A percentile compares a stretch with the other conserved stretches of the same genome.
These are phyloP conservation scores for Lithophane semibrunnea DNA, from an alignment of 2,888 invertebrate species.

Conservation along the genomic window DNA sequence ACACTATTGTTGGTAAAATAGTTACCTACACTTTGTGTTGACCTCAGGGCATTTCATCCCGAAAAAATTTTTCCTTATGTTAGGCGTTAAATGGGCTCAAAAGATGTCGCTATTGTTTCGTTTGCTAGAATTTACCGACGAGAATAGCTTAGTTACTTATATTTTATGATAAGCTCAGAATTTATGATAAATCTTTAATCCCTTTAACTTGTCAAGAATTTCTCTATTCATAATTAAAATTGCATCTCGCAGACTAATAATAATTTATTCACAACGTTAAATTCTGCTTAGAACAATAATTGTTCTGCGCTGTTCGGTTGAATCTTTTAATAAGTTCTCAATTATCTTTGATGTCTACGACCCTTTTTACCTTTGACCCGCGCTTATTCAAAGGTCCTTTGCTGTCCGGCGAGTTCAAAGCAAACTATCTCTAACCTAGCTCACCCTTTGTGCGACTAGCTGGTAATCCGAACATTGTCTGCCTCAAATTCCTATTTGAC, in stretches of 20 bases:
- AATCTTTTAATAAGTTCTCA: slow-evolving; percentile 82
- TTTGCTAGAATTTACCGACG: slow-evolving; percentile 27
- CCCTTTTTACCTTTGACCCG: slow-evolving; percentile 86
- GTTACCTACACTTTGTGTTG: slow-evolving; percentile 43
- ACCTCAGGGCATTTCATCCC: slow-evolving; percentile 56
- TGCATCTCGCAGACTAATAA: slow-evolving; percentile 34
- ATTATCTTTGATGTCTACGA: slow-evolving; percentile 85
- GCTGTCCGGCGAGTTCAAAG: slow-evolving; percentile 81
- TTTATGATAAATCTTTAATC: slow-evolving; percentile 23
- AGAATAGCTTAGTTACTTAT: slow-evolving; percentile 11
- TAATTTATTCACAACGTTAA: slow-evolving; percentile 43
- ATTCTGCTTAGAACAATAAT: slow-evolving; percentile 45
- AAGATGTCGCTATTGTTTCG: slow-evolving; percentile 58
- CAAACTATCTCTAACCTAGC: slow-evolving; percentile 79
- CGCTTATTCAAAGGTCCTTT: slow-evolving; percentile 79
- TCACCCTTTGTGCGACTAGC: slow-evolving; percentile 73
- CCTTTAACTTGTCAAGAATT: slow-evolving; percentile 21
- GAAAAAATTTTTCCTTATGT: slow-evolving; percentile 63
- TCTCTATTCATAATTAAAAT: slow-evolving; percentile 37
- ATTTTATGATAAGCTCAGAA: slow-evolving; percentile 1
- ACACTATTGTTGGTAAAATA: slow-evolving; percentile 63
- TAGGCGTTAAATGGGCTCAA: slow-evolving; percentile 60
- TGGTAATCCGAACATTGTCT: slow-evolving; percentile 61
- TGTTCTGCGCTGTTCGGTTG: slow-evolving; percentile 58
- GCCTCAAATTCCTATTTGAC: slow-evolving; percentile 53